Evolutionary conservation across 2,888 invertebrate species (phyloP).

Genomic region (Phragmatobia fuliginosa): DNA sequence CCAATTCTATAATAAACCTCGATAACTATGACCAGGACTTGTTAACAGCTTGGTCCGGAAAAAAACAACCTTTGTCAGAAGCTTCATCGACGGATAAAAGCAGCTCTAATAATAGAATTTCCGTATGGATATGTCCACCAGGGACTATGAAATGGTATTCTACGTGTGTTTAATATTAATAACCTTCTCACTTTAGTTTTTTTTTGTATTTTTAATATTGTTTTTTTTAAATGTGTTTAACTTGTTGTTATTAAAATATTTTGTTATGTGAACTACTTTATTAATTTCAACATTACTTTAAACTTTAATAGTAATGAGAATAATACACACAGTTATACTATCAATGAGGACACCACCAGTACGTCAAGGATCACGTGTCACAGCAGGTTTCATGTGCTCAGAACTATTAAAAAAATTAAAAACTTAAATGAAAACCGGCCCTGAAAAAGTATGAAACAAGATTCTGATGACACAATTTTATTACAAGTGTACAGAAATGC

Average conservation of each 20-base stretch:
- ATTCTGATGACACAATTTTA: too few relatives aligned
- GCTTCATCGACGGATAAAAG: neutral
- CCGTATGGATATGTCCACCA: constrained; percentile 4
- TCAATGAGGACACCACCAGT: neutral
- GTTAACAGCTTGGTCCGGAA: neutral
- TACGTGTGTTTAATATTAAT: constrained; percentile 1
- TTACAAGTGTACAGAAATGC: too few relatives aligned
- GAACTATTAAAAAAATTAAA: too few relatives aligned
- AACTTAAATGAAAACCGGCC: too few relatives aligned
- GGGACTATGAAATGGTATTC: constrained; percentile 1
- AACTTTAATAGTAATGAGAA: neutral
- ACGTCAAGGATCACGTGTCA: too few relatives aligned
- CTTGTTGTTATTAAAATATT: neutral
- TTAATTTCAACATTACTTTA: neutral
- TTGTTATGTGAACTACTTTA: neutral
- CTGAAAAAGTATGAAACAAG: too few relatives aligned
- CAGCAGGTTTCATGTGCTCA: too few relatives aligned
- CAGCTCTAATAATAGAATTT: neutral
- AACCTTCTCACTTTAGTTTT: neutral
- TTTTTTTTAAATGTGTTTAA: neutral
- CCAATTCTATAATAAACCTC: constrained; percentile 6
- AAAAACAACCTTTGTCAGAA: neutral
- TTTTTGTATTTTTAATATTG: neutral
- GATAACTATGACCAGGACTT: neutral
- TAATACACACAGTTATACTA: neutral